A percentile compares a stretch with the other conserved stretches of the same genome.
Evolutionary conservation across 2,113 vertebrate genomes (phyloP).

Genomic region (Casuarius casuarius): DNA sequence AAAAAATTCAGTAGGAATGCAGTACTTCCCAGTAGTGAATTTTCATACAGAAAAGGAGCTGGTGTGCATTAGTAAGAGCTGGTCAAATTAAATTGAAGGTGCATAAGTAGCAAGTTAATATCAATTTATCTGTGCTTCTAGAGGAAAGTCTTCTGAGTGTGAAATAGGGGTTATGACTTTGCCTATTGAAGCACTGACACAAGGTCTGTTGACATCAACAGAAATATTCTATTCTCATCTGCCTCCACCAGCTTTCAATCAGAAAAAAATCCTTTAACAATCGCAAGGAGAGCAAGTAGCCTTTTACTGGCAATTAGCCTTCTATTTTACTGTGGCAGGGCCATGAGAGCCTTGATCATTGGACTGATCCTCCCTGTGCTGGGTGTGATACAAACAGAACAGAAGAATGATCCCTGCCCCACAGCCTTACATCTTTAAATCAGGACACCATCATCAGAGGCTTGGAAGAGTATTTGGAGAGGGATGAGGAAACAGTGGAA

Average conservation of each 20-base stretch:
- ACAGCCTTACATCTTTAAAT: neutral
- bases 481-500: neutral
- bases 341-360: neutral
- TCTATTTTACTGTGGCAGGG: neutral
- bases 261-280: neutral
- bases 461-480: neutral
- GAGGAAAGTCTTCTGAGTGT: neutral
- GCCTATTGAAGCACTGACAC: fast-evolving
- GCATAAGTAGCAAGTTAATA: neutral
- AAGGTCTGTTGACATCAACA: neutral
- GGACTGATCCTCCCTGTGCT: fast-evolving
- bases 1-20: neutral
- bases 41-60: neutral
- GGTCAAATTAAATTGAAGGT: neutral
- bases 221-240: neutral
- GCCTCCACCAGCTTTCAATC: neutral
- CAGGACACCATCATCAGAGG: fast-evolving
- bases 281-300: neutral
- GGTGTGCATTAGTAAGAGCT: neutral
- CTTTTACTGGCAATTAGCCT: fast-evolving
- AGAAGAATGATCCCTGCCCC: neutral
- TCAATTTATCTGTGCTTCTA: neutral
- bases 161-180: neutral
- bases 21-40: neutral
- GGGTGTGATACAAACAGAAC: neutral